Percentiles rank a stretch among this genome's conserved stretches.
These are phyloP conservation scores for Esperia sulphurella DNA, from an alignment of 2,888 invertebrate genomes.

Conservation along the genomic window DNA sequence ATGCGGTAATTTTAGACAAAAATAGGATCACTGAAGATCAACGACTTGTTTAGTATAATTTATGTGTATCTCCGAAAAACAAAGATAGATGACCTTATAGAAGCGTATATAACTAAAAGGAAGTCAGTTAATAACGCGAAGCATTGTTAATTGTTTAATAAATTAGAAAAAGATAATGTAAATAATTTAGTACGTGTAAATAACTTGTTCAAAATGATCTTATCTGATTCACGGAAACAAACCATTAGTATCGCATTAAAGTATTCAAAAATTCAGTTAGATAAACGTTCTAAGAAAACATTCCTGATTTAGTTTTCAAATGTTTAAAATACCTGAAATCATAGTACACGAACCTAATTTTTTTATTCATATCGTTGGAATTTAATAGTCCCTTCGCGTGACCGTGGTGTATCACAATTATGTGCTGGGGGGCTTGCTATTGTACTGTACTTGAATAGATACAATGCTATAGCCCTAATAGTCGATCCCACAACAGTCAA, in stretches of 20 bases:
- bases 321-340: too few relatives aligned
- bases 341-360: slow-evolving; percentile 5
- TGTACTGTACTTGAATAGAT: slow-evolving; percentile 49
- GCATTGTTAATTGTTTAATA: slow-evolving; percentile 3
- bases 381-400: slow-evolving; percentile 40
- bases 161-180: neutral
- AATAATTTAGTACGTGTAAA: too few relatives aligned
- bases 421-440: slow-evolving; percentile 41
- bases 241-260: slow-evolving; percentile 9
- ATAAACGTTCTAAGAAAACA: slow-evolving; percentile 12
- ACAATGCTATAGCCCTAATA: slow-evolving; percentile 43
- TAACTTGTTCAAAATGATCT: neutral
- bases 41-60: slow-evolving; percentile 4
- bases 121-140: neutral
- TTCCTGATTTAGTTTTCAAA: too few relatives aligned
- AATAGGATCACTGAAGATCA: slow-evolving; percentile 2
- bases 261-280: slow-evolving; percentile 6
- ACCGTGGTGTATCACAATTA: slow-evolving; percentile 47
- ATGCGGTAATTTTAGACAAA: slow-evolving; percentile 3
- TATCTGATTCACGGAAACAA: slow-evolving; percentile 3
- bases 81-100: neutral
- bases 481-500: slow-evolving; percentile 50
- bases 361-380: slow-evolving; percentile 8
- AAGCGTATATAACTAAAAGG: neutral
- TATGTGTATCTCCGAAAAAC: slow-evolving; percentile 3